Base-by-base conservation (phyloP, 2,888 invertebrate genomes). In the Scaptodrosophila latifasciaeformis region DNA sequence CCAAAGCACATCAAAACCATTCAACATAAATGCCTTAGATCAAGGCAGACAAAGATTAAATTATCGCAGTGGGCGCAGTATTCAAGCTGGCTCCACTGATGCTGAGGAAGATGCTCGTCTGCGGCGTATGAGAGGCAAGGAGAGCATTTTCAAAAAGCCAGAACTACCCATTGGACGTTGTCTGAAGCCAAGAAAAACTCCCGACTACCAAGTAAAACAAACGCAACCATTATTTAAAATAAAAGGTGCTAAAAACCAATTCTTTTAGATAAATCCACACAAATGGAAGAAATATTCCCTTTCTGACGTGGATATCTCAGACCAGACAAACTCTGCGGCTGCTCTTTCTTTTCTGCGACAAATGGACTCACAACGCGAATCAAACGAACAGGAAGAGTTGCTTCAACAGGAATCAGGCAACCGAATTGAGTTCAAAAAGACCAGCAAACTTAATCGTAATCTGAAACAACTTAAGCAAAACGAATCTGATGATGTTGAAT, bases 231-330 rank as follows among this genome's bases (percentile, higher is more conserved):
- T 40, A 13, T 7, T 29, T 1, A 29, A 6, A 18, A 15, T 15
- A n/a, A 6, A 9, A 19, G n/a, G 24, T 50, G 13, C 29, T 40
- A n/a, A 27, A 24, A 42, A n/a, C n/a, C 7, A 18, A 27, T 21
- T 5, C 12, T 31, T 43, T 62, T 89, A 91, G 75, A 90, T 89
- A 62, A 91, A 95, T 86, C 96, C 95, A 10, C 90, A 92, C 58
- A 94, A 92, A 81, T 96, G 94, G 93, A 91, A 90, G 9, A 93
- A 91, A 78, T 96, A 96, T 77, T 91, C 91, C 12, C 85, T 96
- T 13, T 91, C 90, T 19, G 93, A 95, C 89, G 94, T 95, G 2
- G 93, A 94, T 76, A 92, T 94, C 87, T 93, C 94, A 0, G 94
- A 95, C 52, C 88, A 89, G 48, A 91, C 92, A 35, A 96, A 96